These are phyloP conservation scores for Drosophila oshimai DNA, from an alignment of 1,140 invertebrate genomes.

Conservation along the genomic window DNA sequence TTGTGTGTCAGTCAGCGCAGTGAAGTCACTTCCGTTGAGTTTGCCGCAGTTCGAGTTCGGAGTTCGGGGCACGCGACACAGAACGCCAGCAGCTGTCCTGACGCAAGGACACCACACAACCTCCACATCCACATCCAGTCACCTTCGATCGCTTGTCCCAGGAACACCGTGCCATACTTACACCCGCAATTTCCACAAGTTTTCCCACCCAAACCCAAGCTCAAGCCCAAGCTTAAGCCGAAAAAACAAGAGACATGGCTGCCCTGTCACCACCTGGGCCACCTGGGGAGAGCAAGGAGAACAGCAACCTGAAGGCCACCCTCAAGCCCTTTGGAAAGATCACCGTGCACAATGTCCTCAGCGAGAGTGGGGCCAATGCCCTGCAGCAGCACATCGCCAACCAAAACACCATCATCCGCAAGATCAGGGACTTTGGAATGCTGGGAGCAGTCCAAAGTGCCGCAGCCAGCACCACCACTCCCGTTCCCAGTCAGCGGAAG, in stretches of 20 bases:
- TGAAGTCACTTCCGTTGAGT: constrained; percentile 77
- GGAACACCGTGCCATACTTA: not conserved
- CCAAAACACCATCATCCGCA: constrained; percentile 74
- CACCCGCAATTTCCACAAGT: not conserved
- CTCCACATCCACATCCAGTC: constrained; percentile 14
- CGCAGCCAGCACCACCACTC: constrained; percentile 6
- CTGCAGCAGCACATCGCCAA: constrained; percentile 65
- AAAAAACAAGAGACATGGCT: constrained; percentile 37
- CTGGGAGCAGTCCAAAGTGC: constrained; percentile 69
- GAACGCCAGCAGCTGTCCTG: constrained; percentile 78
- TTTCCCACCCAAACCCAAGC: not conserved
- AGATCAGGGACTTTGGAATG: constrained; percentile 80
- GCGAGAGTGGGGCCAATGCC: constrained; percentile 69
- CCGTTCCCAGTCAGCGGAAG: constrained; percentile 23
- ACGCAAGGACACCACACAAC: constrained; percentile 6
- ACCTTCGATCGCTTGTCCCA: not conserved
- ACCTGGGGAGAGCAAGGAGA: constrained; percentile 38
- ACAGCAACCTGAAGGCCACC: constrained; percentile 7
- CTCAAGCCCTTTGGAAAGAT: constrained; percentile 73
- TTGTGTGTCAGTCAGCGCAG: constrained; percentile 77
- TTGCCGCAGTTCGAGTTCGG: constrained; percentile 50
- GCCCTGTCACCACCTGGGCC: constrained; percentile 40
- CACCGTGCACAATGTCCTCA: constrained; percentile 74
- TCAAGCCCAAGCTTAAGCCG: no score
- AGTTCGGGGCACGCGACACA: constrained; percentile 82